These are phyloP conservation scores for Tribolium castaneum DNA, from an alignment of 1,140 invertebrate genomes.

Conservation along the genomic window DNA sequence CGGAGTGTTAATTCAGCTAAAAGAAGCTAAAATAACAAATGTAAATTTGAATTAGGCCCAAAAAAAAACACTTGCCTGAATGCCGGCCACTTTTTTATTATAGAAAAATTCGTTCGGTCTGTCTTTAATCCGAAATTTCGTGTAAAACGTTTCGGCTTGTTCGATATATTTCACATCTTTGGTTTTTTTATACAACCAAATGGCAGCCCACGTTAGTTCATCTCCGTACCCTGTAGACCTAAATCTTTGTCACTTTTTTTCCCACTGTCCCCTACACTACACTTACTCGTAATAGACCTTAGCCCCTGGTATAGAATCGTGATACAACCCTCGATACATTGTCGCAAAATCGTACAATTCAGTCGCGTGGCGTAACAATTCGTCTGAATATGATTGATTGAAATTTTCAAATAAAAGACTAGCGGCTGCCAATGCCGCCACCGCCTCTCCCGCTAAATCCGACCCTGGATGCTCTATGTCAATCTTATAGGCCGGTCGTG, in stretches of 20 bases:
- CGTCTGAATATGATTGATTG: slow-evolving; percentile 66
- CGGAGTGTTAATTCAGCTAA: slow-evolving; percentile 66
- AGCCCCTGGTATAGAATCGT: slow-evolving; percentile 69
- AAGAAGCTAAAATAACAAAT: slow-evolving; percentile 62
- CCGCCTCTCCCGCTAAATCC: slow-evolving; percentile 73
- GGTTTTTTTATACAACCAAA: slow-evolving; percentile 73
- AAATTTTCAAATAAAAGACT: slow-evolving; percentile 66
- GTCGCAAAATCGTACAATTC: slow-evolving; percentile 73
- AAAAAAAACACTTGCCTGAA: slow-evolving; percentile 64
- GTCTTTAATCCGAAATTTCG: slow-evolving; percentile 66
- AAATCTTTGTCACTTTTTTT: slow-evolving; percentile 22
- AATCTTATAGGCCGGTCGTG: slow-evolving; percentile 72
- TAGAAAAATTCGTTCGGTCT: slow-evolving; percentile 69
- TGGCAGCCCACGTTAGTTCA: slow-evolving; percentile 73
- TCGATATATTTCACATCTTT: slow-evolving; percentile 67
- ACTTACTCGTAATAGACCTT: slow-evolving; percentile 69
- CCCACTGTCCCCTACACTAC: background rate
- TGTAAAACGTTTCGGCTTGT: slow-evolving; percentile 67
- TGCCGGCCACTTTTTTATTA: slow-evolving; percentile 71
- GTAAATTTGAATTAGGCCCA: background rate
- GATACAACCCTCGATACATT: slow-evolving; percentile 68
- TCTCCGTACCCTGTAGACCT: slow-evolving; percentile 71
- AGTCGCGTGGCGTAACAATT: slow-evolving; percentile 67
- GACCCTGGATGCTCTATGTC: slow-evolving; percentile 69
- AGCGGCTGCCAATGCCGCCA: slow-evolving; percentile 71